Conservation (phyloP, 2,797 vertebrate species). For the Acrossocheilus wenchowensis region DNA sequence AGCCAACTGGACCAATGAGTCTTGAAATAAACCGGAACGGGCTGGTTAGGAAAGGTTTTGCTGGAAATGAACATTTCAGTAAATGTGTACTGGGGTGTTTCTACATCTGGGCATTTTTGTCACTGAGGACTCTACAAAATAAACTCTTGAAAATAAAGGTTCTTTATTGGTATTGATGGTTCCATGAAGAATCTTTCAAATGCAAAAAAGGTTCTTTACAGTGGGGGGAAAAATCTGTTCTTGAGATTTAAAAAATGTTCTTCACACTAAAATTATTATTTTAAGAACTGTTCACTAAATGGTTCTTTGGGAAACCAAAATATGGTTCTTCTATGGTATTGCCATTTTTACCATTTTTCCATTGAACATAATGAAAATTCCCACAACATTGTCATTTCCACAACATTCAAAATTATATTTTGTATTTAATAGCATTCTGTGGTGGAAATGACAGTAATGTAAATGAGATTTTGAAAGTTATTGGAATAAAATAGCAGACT, state of each 20-base stretch:
- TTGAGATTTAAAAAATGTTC: neutral
- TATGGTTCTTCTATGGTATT: neutral
- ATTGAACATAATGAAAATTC: neutral
- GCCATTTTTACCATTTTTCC: neutral
- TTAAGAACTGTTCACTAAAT: neutral
- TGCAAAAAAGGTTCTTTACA: neutral
- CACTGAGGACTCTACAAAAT: neutral
- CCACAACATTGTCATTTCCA: neutral
- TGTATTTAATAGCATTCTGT: neutral
- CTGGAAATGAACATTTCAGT: neutral
- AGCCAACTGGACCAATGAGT: constrained; percentile 41
- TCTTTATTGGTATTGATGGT: neutral
- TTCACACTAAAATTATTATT: neutral
- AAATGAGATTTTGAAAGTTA: neutral
- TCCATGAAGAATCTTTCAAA: neutral
- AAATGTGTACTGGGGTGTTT: neutral
- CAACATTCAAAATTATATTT: neutral
- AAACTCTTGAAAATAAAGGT: neutral
- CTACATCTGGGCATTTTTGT: too few relatives aligned
- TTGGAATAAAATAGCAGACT: neutral
- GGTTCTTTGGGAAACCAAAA: neutral
- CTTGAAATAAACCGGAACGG: constrained; percentile 42
- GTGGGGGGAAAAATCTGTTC: too few relatives aligned
- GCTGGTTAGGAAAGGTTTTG: constrained; percentile 12
- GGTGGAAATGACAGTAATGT: neutral